Evolutionary conservation across 2,113 vertebrate genomes (phyloP).

Genomic region (Pogonocichla stellata): DNA sequence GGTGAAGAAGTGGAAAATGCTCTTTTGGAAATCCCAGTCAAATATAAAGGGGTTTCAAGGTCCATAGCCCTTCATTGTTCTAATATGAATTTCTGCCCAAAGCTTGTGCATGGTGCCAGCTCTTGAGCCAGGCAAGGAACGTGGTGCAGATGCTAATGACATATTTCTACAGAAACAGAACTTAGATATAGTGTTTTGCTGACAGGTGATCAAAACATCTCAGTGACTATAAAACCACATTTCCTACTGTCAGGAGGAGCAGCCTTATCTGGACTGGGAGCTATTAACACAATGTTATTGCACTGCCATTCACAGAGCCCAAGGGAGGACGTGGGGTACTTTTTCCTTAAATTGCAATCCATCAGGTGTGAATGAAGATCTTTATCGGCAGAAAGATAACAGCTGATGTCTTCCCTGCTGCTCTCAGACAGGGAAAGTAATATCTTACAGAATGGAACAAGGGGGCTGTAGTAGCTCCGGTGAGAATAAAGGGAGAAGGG

Average conservation of each 20-base stretch:
- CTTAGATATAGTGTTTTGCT: background rate
- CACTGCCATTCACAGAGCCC: conserved; percentile 38
- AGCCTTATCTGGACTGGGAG: conserved; percentile 46
- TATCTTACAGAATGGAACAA: conserved; percentile 41
- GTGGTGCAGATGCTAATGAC: background rate
- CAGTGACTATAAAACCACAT: background rate
- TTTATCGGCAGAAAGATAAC: conserved; percentile 53
- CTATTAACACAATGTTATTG: conserved; percentile 41
- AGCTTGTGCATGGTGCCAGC: background rate
- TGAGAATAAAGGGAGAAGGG: conserved; percentile 12
- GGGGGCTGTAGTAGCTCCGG: background rate
- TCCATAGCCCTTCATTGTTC: background rate
- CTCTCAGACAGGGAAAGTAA: conserved; percentile 62
- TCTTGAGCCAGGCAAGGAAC: background rate
- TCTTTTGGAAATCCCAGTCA: background rate
- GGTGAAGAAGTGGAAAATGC: background rate
- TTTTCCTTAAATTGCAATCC: conserved; percentile 29
- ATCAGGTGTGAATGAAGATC: conserved; percentile 56
- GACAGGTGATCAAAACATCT: conserved; percentile 63
- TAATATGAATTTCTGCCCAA: background rate
- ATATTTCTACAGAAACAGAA: conserved; percentile 30
- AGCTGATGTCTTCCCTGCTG: conserved; percentile 53
- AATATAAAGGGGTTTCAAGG: background rate
- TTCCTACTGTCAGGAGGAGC: conserved; percentile 42
- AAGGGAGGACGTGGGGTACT: background rate